phyloP scores from a whole-genome alignment of 2,888 invertebrate genomes.

The Halocaridina rubra region DNA sequence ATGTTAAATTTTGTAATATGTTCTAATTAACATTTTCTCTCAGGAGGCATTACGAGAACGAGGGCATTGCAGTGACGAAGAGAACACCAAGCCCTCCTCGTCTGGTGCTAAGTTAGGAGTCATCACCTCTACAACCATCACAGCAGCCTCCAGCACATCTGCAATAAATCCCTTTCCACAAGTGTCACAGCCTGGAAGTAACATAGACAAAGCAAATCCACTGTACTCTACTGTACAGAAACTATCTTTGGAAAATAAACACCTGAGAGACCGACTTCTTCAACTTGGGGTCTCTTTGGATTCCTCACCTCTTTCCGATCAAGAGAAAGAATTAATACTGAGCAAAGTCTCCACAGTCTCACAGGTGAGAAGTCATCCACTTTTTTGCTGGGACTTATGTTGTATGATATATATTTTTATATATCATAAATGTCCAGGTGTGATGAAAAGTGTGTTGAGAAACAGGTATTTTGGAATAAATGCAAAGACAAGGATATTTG shows the following conservation, averaged over 20 bases:
- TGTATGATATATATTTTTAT: too few relatives aligned
- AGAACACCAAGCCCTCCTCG: constrained; percentile 8
- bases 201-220: not conserved
- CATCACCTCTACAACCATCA: not conserved
- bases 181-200: not conserved
- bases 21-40: not conserved
- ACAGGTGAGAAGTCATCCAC: too few relatives aligned
- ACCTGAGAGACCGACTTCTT: constrained; percentile 67
- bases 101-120: not conserved
- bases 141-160: not conserved
- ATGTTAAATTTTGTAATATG: not conserved
- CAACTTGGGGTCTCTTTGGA: constrained; percentile 69
- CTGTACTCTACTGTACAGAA: constrained; percentile 65
- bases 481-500: too few relatives aligned
- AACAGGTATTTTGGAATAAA: too few relatives aligned
- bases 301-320: constrained; percentile 68
- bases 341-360: constrained; percentile 72
- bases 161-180: not conserved
- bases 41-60: constrained; percentile 41
- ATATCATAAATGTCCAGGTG: too few relatives aligned
- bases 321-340: constrained; percentile 69
- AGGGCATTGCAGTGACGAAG: constrained; percentile 21
- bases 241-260: constrained; percentile 68
- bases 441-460: too few relatives aligned
- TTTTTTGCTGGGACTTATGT: too few relatives aligned